Conservation (phyloP, 2,113 vertebrate genomes). For the Scophthalmus maximus region DNA sequence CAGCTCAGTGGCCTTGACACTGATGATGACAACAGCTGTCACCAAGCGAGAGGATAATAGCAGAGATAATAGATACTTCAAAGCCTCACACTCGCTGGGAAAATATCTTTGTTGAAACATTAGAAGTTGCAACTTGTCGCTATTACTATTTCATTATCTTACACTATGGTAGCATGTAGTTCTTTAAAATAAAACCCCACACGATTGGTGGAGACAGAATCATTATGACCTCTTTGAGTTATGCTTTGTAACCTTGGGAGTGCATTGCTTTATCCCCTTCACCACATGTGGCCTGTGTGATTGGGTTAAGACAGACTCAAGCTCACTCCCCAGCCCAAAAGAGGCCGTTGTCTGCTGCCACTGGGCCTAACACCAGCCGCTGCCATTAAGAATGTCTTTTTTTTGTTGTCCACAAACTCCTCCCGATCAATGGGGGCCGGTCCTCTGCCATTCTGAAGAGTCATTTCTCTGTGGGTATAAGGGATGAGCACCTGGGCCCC, state of each 20-base stretch:
- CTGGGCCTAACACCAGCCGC: constrained; percentile 58
- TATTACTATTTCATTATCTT: constrained; percentile 22
- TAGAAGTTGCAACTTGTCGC: constrained; percentile 21
- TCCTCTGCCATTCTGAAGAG: constrained; percentile 69
- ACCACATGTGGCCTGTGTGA: constrained; percentile 54
- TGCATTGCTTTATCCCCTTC: constrained; percentile 46
- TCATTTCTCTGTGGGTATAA: constrained; percentile 59
- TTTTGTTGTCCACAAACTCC: constrained; percentile 31
- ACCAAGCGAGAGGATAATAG: constrained; percentile 58
- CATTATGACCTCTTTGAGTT: constrained; percentile 42
- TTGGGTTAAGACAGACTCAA: constrained; percentile 50
- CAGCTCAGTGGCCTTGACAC: constrained; percentile 60
- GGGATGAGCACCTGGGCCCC: constrained; percentile 70
- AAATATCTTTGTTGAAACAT: constrained; percentile 15
- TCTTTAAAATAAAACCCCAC: constrained; percentile 15
- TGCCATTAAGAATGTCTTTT: constrained; percentile 64
- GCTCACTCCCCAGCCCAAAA: constrained; percentile 38
- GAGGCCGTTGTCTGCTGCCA: constrained; percentile 55
- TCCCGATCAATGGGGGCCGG: constrained; percentile 58
- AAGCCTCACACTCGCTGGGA: constrained; percentile 29
- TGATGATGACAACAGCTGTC: constrained; percentile 74
- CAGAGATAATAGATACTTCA: constrained; percentile 46
- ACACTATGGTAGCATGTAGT: constrained; percentile 2
- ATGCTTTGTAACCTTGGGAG: constrained; percentile 50
- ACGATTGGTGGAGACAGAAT: constrained; percentile 21